phyloP scores from a whole-genome alignment of 2,113 vertebrate genomes.

The Lepidothrix coronata region DNA sequence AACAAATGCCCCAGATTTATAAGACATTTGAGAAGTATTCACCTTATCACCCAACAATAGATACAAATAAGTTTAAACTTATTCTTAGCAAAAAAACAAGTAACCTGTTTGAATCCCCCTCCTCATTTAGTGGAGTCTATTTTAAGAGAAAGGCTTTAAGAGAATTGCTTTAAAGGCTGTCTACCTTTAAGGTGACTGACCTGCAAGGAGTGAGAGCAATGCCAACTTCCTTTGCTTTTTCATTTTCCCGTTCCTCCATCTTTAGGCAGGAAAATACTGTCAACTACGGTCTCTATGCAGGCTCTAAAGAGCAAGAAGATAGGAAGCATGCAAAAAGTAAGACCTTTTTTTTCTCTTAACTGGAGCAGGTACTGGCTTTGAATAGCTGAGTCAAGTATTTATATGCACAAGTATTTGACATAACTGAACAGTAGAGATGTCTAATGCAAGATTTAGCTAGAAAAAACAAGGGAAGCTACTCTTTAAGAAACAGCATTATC shows the following conservation, averaged over 20 bases:
- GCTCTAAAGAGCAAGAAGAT: background rate
- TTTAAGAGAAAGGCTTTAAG: background rate
- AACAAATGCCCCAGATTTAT: accelerated
- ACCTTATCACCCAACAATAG: background rate
- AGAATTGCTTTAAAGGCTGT: background rate
- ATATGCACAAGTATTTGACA: background rate
- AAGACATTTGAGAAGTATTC: background rate
- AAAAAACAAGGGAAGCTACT: background rate
- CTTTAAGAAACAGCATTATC: background rate
- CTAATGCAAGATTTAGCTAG: background rate
- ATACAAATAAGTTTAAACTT: background rate
- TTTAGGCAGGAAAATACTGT: background rate
- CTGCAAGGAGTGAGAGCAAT: background rate
- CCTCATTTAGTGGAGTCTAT: background rate
- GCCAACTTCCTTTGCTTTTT: background rate
- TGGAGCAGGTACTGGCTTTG: background rate
- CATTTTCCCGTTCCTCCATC: background rate
- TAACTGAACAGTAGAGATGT: background rate
- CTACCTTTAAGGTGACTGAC: background rate
- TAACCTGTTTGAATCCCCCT: background rate
- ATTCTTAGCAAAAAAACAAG: background rate
- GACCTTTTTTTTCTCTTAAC: background rate
- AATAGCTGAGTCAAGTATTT: background rate
- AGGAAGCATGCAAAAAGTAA: background rate
- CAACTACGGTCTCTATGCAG: background rate